Conservation (phyloP, 2,888 invertebrate genomes). For the Trachelus stipa region DNA sequence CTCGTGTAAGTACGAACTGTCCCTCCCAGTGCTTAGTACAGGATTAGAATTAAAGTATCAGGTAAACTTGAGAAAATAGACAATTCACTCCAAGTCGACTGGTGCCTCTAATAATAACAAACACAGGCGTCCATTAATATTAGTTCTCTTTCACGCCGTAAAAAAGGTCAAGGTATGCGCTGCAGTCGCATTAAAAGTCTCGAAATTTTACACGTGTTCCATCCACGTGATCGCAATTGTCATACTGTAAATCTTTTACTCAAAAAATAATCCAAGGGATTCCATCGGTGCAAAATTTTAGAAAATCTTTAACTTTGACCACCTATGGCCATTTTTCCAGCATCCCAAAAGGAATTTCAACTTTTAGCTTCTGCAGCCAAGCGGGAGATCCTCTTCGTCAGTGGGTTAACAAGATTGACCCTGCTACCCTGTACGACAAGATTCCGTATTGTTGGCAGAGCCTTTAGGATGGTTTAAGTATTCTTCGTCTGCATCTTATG, state of each 20-base stretch:
- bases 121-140: not conserved
- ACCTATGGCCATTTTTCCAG: not conserved
- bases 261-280: not conserved
- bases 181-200: too few relatives aligned
- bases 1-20: not conserved
- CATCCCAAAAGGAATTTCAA: conserved; percentile 13
- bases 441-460: not conserved
- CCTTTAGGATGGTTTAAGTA: not conserved
- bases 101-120: not conserved
- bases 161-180: not conserved
- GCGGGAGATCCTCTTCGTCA: conserved; percentile 23
- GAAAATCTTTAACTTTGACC: not conserved
- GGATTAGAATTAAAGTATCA: not conserved
- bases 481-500: not conserved
- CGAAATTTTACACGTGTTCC: too few relatives aligned
- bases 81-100: not conserved
- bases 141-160: not conserved
- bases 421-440: not conserved
- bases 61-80: not conserved
- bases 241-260: not conserved
- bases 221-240: not conserved
- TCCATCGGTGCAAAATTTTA: not conserved
- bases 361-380: conserved; percentile 28
- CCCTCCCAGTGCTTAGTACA: not conserved
- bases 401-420: conserved; percentile 23